Conservation (phyloP, 2,888 invertebrate genomes). For the Serripes groenlandicus region DNA sequence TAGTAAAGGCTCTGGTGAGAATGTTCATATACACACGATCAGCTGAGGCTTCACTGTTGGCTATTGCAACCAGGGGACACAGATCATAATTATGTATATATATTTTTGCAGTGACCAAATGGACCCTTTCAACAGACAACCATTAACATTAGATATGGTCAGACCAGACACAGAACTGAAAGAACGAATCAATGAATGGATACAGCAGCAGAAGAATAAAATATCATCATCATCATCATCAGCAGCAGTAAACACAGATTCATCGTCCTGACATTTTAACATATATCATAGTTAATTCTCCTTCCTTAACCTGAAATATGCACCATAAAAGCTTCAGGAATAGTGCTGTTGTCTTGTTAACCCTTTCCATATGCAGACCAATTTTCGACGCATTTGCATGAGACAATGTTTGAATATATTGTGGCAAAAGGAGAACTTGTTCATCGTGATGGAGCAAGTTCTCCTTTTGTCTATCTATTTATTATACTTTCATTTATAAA, state of each 20-base stretch:
- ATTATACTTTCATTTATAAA: too few species aligned
- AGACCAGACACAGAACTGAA: conserved; percentile 92
- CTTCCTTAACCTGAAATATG: too few species aligned
- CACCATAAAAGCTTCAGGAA: too few species aligned
- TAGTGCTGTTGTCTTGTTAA: too few species aligned
- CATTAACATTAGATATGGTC: conserved; percentile 97
- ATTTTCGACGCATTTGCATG: too few species aligned
- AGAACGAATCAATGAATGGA: conserved; percentile 93
- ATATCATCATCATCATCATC: not conserved
- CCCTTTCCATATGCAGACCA: too few species aligned
- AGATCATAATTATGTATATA: not conserved
- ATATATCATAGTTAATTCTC: too few species aligned
- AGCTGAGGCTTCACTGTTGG: too few species aligned
- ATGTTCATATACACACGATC: too few species aligned
- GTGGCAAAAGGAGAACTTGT: not conserved
- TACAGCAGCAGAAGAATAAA: conserved; percentile 58
- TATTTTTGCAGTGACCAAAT: conserved; percentile 93
- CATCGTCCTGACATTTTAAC: not conserved
- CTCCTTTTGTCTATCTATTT: not conserved
- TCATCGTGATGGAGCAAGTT: not conserved
- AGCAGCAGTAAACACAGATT: not conserved
- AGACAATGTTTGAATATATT: not conserved
- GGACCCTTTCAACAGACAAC: conserved; percentile 97
- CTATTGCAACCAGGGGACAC: too few species aligned
- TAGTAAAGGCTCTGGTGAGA: too few species aligned